Base-by-base conservation (phyloP, 2,888 invertebrate genomes). In the Thecocarcelia acutangulata region DNA sequence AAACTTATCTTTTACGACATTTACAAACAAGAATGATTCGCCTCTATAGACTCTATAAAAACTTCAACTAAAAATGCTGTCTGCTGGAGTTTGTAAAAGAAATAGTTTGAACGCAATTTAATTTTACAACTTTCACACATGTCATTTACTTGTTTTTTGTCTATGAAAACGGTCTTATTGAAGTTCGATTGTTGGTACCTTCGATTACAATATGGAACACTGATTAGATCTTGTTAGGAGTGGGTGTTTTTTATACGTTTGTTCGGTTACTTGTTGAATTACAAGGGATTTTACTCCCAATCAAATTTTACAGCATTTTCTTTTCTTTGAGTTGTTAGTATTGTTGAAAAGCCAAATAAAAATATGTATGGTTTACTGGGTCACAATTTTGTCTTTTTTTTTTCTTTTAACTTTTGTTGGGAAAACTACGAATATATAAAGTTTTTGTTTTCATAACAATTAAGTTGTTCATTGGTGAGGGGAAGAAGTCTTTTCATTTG, bases 311-410 rank as follows among this genome's bases (percentile, higher is more conserved):
- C 44, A 56, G 33, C 3, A 61, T 12, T 24, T 66, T 73, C n/a
- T 63, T 13, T 8, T 15, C 6, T 42, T 64, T 24, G n/a, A 5
- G 11, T 66, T 59, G 40, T 42, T 40, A 19, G 6, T 52, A 37
- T 48, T 63, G 52, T 76, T 59, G 37, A 69, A 66, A 75, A 80
- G 37, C 75, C 33, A 61, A 80, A 61, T 52, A 64, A 44, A 59
- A 37, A 70, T 70, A 61, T 69, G 63, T 77, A 63, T 68, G 56
- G 33, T 81, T 81, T 73, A 81, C 42, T 81, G 50, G 76, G 77
- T 69, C 81, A 81, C 54, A 19, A n/a, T 58, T 24, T 19, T 19
- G 19, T 13, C 44, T 64, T 12, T 3, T 24, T 24, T 24, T 24
- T 3, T 24, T 24, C 5, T 24, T 24, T 24, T 24, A 24, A 24